Evolutionary conservation across 2,888 invertebrate species (phyloP).

Genomic region (Lasioglossum morio): DNA sequence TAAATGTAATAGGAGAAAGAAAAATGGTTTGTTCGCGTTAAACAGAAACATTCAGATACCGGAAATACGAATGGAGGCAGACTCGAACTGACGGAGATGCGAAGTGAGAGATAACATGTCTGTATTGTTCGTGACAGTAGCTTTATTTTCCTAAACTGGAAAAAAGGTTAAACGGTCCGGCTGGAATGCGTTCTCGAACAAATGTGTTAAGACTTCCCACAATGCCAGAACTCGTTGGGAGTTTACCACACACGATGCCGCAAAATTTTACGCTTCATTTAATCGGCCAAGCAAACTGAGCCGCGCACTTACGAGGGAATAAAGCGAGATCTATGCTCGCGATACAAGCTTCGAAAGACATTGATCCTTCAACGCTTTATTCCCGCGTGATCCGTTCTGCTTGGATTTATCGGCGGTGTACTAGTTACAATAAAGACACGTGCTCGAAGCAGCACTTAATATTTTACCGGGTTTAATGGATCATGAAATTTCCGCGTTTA

Average conservation of each 20-base stretch:
- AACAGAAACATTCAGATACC: background rate
- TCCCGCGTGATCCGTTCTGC: background rate
- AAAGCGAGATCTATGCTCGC: conserved; percentile 34
- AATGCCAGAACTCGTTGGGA: conserved; percentile 40
- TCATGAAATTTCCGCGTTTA: background rate
- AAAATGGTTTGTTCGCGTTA: background rate
- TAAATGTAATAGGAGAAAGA: background rate
- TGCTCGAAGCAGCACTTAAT: background rate
- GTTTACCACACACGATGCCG: conserved; percentile 58
- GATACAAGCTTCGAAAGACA: conserved; percentile 5
- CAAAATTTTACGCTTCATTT: conserved; percentile 54
- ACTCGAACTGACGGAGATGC: background rate
- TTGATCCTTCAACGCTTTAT: conserved; percentile 32
- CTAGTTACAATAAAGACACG: background rate
- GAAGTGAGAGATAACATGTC: background rate
- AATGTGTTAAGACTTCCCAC: conserved; percentile 44
- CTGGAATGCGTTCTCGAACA: conserved; percentile 23
- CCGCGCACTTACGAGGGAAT: conserved; percentile 20
- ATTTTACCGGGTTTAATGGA: background rate
- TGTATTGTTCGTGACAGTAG: background rate
- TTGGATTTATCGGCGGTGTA: background rate
- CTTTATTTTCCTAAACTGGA: background rate
- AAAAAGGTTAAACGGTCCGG: conserved; percentile 34
- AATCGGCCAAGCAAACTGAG: conserved; percentile 26
- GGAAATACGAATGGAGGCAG: background rate